Conservation (phyloP, 1,140 invertebrate genomes). For the Drosophila gunungcola region DNA sequence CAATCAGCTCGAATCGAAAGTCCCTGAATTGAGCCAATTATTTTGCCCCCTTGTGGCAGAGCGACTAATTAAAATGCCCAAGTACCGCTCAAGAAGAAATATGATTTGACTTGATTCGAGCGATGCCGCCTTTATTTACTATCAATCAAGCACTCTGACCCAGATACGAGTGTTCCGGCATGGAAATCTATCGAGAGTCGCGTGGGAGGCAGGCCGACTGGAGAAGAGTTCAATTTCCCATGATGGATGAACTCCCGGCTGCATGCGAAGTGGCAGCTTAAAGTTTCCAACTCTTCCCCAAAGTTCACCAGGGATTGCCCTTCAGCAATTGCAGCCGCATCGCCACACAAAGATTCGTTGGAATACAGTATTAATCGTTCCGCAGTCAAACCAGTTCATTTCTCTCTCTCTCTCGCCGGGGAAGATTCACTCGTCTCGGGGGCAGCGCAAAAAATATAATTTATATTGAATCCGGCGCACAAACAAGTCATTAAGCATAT, state of each 20-base stretch:
- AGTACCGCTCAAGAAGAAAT: conserved; percentile 24
- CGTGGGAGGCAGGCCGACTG: conserved; percentile 6
- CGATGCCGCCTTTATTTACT: conserved; percentile 20
- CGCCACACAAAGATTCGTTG: conserved; percentile 51
- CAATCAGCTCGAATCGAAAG: conserved; percentile 43
- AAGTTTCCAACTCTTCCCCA: background rate
- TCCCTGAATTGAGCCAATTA: conserved; percentile 38
- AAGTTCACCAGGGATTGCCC: conserved; percentile 8
- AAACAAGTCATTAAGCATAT: conserved; percentile 78
- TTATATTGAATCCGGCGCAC: conserved; percentile 78
- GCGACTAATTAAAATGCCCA: conserved; percentile 48
- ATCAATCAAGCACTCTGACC: conserved; percentile 55
- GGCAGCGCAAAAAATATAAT: conserved; percentile 66
- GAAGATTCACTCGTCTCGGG: conserved; percentile 13
- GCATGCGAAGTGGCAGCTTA: conserved; percentile 12
- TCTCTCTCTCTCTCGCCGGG: background rate
- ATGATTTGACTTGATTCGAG: conserved; percentile 26
- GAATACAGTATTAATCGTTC: conserved; percentile 60
- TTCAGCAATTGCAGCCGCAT: conserved; percentile 1
- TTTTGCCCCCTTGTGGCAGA: conserved; percentile 33
- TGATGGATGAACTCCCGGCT: conserved; percentile 8
- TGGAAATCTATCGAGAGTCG: conserved; percentile 26
- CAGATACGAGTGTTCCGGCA: conserved; percentile 14
- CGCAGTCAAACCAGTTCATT: conserved; percentile 48
- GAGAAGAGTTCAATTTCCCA: conserved; percentile 12